Evolutionary conservation across 2,797 vertebrate species (phyloP), one percentile per base, ranked within the genome.

Genomic region (Diplodus sargus): DNA sequence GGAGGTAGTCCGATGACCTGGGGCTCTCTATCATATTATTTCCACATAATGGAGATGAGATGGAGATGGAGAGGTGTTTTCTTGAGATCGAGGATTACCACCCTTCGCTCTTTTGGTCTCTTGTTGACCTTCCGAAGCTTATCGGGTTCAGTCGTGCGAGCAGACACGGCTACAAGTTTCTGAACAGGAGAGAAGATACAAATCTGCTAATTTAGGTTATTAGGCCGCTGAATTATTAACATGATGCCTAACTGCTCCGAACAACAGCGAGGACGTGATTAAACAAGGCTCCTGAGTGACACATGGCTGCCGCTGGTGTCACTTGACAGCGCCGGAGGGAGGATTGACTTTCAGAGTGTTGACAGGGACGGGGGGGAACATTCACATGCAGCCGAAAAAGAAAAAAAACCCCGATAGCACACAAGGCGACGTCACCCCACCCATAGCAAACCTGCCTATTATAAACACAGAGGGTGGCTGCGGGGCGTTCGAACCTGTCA

Each of bases 1-100:
- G 74, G 12, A 81, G 75, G 74, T 63, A 57, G 70, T 69, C 76
- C 28, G 53, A 49, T 57, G 74, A 77, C 85, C 86, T 83, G 70
- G 30, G 66, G 78, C 85, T 89, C 86, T 71, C 74, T 8, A 52
- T 85, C 74, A 16, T 78, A 83, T 87, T 83, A 80, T 81, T 83
- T 70, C 81, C 87, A 80, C 69, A 77, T 85, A 86, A 90, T 81
- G 67, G 85, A 83, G 82, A 79, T 34, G 87, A 60, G 79, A 61
- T 51, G 51, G 72, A 63, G 73, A 74, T 66, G 82, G 75, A 71
- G 72, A 81, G 53, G 68, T 84, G 82, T 89, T 84, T 63, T 12
- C 56, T 0, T 65, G 4, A 28, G 72, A 65, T 47, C 13, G 28
- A 66, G 72, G 78, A 85, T 88, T 77, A 83, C 42, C 80, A 47